Conservation (phyloP, 2,888 invertebrate genomes). For the Limnephilus auricula region DNA sequence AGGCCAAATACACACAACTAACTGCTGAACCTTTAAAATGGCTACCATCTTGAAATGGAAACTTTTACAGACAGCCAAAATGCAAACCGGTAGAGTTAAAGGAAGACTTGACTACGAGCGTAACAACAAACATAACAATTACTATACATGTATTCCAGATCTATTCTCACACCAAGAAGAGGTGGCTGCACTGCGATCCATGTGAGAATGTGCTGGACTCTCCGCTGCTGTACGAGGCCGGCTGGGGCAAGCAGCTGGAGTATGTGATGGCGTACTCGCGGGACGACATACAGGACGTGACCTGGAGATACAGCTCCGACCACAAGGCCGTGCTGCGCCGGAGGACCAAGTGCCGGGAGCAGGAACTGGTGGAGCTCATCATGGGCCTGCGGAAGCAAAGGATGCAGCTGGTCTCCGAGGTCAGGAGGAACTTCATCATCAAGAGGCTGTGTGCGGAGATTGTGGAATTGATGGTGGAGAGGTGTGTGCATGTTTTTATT, state of each 20-base stretch:
- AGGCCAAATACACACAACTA: too few species aligned
- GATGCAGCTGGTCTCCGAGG: constrained; percentile 76
- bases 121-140: constrained; percentile 19
- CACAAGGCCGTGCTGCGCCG: constrained; percentile 74
- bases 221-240: constrained; percentile 93
- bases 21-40: too few species aligned
- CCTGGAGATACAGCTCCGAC: constrained; percentile 86
- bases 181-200: constrained; percentile 97
- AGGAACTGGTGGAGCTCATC: constrained; percentile 78
- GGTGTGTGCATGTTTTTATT: constrained; percentile 71
- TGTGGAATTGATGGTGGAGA: constrained; percentile 83
- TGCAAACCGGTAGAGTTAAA: too few species aligned
- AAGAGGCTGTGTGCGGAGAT: constrained; percentile 82
- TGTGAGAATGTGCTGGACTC: constrained; percentile 93
- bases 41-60: too few species aligned
- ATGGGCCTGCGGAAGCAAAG: constrained; percentile 79
- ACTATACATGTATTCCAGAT: constrained; percentile 77
- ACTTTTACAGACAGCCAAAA: too few species aligned
- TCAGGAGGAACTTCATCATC: constrained; percentile 78
- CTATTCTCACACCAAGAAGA: constrained; percentile 84
- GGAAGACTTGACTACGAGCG: too few species aligned
- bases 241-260: constrained; percentile 91
- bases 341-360: constrained; percentile 80
- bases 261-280: constrained; percentile 93
- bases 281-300: constrained; percentile 95